Evolutionary conservation across 2,113 vertebrate genomes (phyloP).

Genomic region (Damaliscus lunatus): DNA sequence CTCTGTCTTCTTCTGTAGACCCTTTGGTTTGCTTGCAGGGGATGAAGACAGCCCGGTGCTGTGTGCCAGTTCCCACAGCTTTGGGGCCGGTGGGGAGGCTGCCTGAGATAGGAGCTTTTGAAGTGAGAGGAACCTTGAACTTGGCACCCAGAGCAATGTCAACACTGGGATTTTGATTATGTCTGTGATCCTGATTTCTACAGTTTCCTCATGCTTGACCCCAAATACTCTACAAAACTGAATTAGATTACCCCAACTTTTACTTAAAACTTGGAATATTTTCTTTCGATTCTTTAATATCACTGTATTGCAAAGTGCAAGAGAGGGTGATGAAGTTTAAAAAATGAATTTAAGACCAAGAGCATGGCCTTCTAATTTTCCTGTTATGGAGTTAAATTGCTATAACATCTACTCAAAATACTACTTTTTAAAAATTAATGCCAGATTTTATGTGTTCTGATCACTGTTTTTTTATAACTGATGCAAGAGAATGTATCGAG

Average conservation of each 20-base stretch:
- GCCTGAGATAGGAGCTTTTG: not conserved
- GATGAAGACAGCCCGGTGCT: not conserved
- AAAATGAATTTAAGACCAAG: not conserved
- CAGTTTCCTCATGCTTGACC: not conserved
- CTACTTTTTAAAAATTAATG: not conserved
- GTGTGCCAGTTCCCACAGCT: too few relatives aligned
- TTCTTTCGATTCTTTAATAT: not conserved
- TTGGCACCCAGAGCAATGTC: not conserved
- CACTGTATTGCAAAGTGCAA: not conserved
- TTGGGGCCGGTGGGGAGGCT: not conserved
- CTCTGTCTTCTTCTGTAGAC: not conserved
- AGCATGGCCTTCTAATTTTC: not conserved
- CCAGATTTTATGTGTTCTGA: not conserved
- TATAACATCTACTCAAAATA: not conserved
- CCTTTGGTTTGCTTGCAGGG: not conserved
- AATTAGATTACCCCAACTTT: not conserved
- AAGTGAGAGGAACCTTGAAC: not conserved
- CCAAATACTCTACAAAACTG: not conserved
- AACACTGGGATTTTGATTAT: not conserved
- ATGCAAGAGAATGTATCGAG: not conserved
- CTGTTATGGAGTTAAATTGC: not conserved
- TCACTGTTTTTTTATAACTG: slow-evolving; percentile 39
- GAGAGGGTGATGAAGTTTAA: not conserved
- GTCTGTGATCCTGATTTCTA: not conserved
- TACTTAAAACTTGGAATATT: not conserved